These are phyloP conservation scores for Parnassius smintheus DNA, from an alignment of 2,888 invertebrate genomes.

Conservation along the genomic window DNA sequence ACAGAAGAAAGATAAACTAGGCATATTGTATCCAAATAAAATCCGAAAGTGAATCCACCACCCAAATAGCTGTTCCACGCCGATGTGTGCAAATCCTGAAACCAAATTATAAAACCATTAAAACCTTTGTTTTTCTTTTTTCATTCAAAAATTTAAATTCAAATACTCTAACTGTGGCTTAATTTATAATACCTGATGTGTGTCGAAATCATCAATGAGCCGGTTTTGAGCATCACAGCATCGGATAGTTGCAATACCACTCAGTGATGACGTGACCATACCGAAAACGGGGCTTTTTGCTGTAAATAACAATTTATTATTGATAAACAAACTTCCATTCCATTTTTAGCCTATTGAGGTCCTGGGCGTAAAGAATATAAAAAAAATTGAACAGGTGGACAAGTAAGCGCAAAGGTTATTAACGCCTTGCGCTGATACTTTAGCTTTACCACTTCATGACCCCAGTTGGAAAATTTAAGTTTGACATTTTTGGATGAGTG, in stretches of 20 bases:
- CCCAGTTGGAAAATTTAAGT: too few relatives aligned
- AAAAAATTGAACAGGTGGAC: too few relatives aligned
- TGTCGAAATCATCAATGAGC: slow-evolving; percentile 83
- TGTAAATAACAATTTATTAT: slow-evolving; percentile 48
- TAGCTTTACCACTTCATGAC: too few relatives aligned
- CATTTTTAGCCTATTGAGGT: too few relatives aligned
- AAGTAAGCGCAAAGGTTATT: too few relatives aligned
- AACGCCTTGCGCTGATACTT: too few relatives aligned
- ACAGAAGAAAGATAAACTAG: slow-evolving; percentile 83
- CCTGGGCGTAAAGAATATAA: too few relatives aligned
- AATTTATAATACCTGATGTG: slow-evolving; percentile 65
- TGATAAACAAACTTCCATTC: neutral
- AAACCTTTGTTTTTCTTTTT: too few relatives aligned
- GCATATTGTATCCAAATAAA: slow-evolving; percentile 84
- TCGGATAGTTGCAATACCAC: slow-evolving; percentile 88
- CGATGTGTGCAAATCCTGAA: slow-evolving; percentile 83
- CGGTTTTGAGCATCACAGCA: slow-evolving; percentile 84
- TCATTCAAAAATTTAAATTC: too few relatives aligned
- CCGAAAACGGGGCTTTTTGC: slow-evolving; percentile 91
- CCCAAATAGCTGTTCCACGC: slow-evolving; percentile 85
- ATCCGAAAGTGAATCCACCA: slow-evolving; percentile 83
- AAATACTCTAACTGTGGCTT: too few relatives aligned
- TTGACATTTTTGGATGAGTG: too few relatives aligned
- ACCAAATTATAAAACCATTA: slow-evolving; percentile 20
- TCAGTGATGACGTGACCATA: slow-evolving; percentile 87